Conservation (phyloP, 2,888 invertebrate species). For the Philereme transversata region DNA sequence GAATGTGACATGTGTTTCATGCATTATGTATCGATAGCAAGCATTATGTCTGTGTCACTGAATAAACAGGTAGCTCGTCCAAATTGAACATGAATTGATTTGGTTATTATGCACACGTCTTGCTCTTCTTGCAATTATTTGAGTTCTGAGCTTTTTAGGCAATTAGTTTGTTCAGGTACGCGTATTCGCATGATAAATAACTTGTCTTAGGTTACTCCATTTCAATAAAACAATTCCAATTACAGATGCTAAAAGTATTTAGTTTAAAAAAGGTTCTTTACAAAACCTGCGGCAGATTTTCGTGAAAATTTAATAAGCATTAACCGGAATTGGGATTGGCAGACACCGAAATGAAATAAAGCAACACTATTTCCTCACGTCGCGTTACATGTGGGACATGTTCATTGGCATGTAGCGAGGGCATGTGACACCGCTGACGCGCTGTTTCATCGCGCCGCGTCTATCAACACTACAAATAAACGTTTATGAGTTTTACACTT, state of each 20-base stretch:
- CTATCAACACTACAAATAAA: constrained; percentile 3
- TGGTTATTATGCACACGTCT: constrained; percentile 5
- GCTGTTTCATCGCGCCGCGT: constrained; percentile 28
- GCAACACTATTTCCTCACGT: constrained; percentile 73
- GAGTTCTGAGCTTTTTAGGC: no score
- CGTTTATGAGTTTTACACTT: constrained; percentile 15
- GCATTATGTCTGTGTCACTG: constrained; percentile 32
- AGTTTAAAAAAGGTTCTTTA: constrained; percentile 8
- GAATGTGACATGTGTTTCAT: constrained; percentile 32
- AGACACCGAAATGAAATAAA: constrained; percentile 67
- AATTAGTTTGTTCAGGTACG: no score
- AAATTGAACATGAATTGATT: constrained; percentile 33
- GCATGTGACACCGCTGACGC: constrained; percentile 36
- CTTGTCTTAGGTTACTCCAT: no score
- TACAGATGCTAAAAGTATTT: background rate
- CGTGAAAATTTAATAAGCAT: constrained; percentile 32
- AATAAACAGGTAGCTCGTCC: constrained; percentile 28
- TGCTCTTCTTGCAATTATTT: no score
- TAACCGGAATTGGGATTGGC: constrained; percentile 44
- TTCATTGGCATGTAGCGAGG: constrained; percentile 56
- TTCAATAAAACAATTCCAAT: no score
- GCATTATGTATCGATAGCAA: constrained; percentile 41
- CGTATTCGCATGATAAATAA: no score
- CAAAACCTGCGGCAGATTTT: constrained; percentile 9
- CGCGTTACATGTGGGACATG: constrained; percentile 61